Evolutionary conservation across 2,113 vertebrate genomes (phyloP).

Genomic region (Pardalotus punctatus): DNA sequence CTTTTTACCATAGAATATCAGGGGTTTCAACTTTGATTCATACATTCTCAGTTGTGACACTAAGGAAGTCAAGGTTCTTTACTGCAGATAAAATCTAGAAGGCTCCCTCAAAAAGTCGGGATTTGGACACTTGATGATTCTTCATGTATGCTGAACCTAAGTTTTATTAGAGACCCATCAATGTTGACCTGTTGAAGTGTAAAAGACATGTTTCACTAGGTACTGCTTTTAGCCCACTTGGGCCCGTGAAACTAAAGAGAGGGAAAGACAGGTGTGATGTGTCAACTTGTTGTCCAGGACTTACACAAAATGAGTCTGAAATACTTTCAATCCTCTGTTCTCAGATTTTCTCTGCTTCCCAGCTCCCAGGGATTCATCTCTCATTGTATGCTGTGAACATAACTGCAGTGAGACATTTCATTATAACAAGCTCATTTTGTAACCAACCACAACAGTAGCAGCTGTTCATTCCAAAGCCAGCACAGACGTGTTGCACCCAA

Average conservation of each 20-base stretch:
- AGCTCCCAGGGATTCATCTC: neutral
- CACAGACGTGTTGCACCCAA: neutral
- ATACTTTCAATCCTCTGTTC: neutral
- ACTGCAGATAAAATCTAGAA: neutral
- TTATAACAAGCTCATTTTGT: constrained; percentile 21
- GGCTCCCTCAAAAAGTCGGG: neutral
- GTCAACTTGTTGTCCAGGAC: neutral
- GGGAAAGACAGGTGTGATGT: neutral
- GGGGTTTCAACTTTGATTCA: neutral
- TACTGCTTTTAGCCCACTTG: neutral
- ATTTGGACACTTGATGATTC: neutral
- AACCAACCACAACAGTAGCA: constrained; percentile 13
- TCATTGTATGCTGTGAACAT: neutral
- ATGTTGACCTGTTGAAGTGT: neutral
- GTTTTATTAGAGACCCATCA: neutral
- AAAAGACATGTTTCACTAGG: neutral
- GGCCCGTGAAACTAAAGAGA: neutral
- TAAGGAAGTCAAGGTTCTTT: neutral
- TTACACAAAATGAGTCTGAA: neutral
- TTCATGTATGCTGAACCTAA: neutral
- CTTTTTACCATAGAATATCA: neutral
- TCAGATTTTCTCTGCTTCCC: neutral
- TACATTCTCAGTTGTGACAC: neutral
- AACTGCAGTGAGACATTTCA: neutral
- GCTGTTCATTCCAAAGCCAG: constrained; percentile 13